Conservation (phyloP, 2,113 vertebrate species). For the Cryptomyrus ogoouensis region DNA sequence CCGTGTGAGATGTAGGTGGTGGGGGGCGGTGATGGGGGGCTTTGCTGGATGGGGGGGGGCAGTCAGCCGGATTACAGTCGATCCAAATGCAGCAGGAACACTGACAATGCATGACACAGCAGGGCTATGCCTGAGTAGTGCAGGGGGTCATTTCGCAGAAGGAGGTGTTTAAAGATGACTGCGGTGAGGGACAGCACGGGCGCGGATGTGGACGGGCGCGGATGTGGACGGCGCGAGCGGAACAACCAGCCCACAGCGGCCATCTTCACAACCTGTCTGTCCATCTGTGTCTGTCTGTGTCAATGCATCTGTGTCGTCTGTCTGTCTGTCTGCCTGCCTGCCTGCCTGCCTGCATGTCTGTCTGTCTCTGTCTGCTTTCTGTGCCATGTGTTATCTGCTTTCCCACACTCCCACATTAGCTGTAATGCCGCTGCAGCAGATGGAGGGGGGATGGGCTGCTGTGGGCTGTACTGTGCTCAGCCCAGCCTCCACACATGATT, state of each 20-base stretch:
- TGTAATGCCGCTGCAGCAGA: conserved; percentile 77
- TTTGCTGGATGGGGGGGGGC: conserved; percentile 30
- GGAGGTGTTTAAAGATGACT: neutral
- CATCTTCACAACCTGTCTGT: neutral
- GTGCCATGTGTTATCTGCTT: neutral
- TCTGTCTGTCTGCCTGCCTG: neutral
- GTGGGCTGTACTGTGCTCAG: conserved; percentile 44
- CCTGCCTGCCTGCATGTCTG: neutral
- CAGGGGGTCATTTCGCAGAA: neutral
- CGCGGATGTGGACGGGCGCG: neutral
- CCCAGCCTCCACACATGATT: conserved; percentile 68
- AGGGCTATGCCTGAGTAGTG: neutral
- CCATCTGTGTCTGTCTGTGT: neutral
- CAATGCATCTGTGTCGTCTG: neutral
- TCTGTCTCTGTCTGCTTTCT: neutral
- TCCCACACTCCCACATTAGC: conserved; percentile 60
- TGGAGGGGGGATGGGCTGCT: conserved; percentile 54
- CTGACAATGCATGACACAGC: neutral
- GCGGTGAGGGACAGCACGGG: neutral
- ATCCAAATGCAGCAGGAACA: conserved; percentile 27
- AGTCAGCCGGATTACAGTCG: conserved; percentile 46
- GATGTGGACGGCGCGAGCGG: neutral
- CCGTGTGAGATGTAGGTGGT: conserved; percentile 15
- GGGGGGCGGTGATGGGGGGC: conserved; percentile 30
- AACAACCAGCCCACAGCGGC: neutral